Base-by-base conservation (phyloP, 2,797 vertebrate species). In the Centroberyx gerrardi region DNA sequence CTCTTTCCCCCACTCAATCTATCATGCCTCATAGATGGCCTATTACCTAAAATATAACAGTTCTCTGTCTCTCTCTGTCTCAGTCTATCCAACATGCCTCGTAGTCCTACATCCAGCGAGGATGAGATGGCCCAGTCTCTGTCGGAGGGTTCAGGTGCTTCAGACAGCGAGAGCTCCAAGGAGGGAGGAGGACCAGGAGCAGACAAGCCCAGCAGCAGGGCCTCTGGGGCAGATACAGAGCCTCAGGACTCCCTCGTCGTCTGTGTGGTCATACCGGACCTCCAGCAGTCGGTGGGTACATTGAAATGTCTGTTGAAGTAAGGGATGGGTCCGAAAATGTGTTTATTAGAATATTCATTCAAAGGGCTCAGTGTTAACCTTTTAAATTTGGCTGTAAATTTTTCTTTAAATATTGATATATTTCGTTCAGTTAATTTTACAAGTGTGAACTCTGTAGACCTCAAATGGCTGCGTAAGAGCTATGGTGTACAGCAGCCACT, bases 41-140 rank as follows among this genome's bases (percentile, higher is more conserved):
- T 36, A 7, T 36, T 36, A 36, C 7, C 33, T 36, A 36, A 36
- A 36, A 36, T 36, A 5, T 36, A 36, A 36, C 33, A 4, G 33
- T 8, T 36, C 8, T 44, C 29, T 9, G 38, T 12, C 38, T 12
- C 33, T 3, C 15, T 6, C 48, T 40, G 5, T 54, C 2, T 31
- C 53, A 44, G 36, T 18, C 29, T n/a, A 59, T 38, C 27, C 38
- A 93, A 78, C 82, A 97, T 97, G 96, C 96, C 96, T 4, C 95
- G 96, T 71, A 97, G 96, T 84, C 96, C 96, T n/a, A 97, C 96
- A 0, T 97, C 96, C 72, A 97, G 96, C 28, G 96, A 97, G 92
- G 96, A 97, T 85, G 96, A 97, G 92, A 96, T 96, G 96, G 96
- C 96, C 74, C 96, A 95, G 89, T 97, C 96, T 92, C 95, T 95